A percentile compares a stretch with the other conserved stretches of the same genome.
These are phyloP conservation scores for Drosophila anomelani DNA, from an alignment of 2,888 invertebrate species.

Conservation along the genomic window DNA sequence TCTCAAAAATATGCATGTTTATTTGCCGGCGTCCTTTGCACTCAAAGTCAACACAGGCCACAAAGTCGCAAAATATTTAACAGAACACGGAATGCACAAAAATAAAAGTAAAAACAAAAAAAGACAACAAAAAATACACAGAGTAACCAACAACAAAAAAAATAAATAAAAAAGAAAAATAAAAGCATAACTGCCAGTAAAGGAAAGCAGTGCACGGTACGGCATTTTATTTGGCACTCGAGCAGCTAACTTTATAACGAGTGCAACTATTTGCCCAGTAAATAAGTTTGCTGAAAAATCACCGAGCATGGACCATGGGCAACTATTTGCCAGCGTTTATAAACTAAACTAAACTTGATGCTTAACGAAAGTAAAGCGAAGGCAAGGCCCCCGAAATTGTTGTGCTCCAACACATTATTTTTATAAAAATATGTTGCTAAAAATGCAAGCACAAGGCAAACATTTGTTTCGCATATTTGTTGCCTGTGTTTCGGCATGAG, in stretches of 20 bases:
- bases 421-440: conserved; percentile 69
- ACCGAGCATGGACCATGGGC: conserved; percentile 47
- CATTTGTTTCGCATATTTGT: conserved; percentile 66
- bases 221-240: conserved; percentile 53
- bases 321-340: conserved; percentile 71
- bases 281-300: conserved; percentile 72
- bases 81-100: conserved; percentile 28
- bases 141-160: not conserved
- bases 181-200: conserved; percentile 20
- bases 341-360: conserved; percentile 66
- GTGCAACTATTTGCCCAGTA: conserved; percentile 67
- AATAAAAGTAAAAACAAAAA: conserved; percentile 8
- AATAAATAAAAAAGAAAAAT: not conserved
- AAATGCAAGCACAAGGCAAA: conserved; percentile 75
- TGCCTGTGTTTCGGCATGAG: conserved; percentile 7
- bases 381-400: conserved; percentile 54
- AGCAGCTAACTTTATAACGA: conserved; percentile 55
- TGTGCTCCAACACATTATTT: conserved; percentile 65
- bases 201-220: conserved; percentile 39
- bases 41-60: conserved; percentile 46
- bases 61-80: conserved; percentile 47
- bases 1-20: conserved; percentile 17
- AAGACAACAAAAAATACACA: not conserved
- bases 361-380: conserved; percentile 60
- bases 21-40: conserved; percentile 4